Percentiles rank a stretch among this genome's conserved stretches.
Conservation (phyloP, 2,113 vertebrate species). For the Arizona elegans region DNA sequence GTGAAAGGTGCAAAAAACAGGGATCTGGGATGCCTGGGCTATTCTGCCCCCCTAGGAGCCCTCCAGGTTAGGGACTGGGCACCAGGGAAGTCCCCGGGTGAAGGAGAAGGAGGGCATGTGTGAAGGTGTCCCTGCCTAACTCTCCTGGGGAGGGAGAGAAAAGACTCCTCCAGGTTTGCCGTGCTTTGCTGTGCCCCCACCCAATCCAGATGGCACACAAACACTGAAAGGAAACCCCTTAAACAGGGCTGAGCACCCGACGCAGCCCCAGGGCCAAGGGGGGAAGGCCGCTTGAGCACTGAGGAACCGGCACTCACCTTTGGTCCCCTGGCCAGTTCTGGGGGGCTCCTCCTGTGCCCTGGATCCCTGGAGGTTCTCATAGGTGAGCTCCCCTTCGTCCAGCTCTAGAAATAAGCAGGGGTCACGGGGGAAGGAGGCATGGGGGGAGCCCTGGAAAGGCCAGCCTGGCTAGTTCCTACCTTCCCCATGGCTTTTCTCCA, state of each 20-base stretch:
- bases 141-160: neutral
- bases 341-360: neutral
- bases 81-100: neutral
- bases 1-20: neutral
- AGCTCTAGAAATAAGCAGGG: neutral
- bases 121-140: too few relatives aligned
- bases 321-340: neutral
- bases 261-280: neutral
- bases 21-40: neutral
- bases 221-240: too few relatives aligned
- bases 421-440: neutral
- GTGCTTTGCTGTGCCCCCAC: too few relatives aligned
- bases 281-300: neutral
- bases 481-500: conserved; percentile 34
- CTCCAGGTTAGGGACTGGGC: neutral
- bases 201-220: too few relatives aligned
- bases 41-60: neutral
- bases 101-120: too few relatives aligned
- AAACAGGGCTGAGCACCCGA: neutral
- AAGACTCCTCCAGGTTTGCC: too few relatives aligned
- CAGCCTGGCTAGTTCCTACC: neutral
- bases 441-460: neutral
- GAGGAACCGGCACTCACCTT: neutral
- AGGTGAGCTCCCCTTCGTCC: neutral
- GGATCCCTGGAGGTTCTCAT: neutral